phyloP scores from a whole-genome alignment of 2,888 invertebrate species.

The Polyploca ridens region DNA sequence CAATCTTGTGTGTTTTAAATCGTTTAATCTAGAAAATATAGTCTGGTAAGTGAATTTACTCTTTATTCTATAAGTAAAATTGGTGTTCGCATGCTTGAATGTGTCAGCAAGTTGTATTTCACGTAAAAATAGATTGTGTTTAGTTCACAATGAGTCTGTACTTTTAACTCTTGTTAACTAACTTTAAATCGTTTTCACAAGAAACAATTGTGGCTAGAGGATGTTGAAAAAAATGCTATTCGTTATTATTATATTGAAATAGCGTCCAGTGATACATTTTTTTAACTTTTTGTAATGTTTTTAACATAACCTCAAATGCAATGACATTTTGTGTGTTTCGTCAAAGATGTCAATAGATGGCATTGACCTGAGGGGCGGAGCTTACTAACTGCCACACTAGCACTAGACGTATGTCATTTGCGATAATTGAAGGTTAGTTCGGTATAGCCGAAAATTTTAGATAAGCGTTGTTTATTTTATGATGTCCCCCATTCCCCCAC shows the following conservation, averaged over 20 bases:
- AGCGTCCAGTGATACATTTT: slow-evolving; percentile 9
- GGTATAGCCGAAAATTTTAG: slow-evolving; percentile 57
- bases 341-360: slow-evolving; percentile 51
- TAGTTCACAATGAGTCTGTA: slow-evolving; percentile 38
- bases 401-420: slow-evolving; percentile 53
- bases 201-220: not conserved
- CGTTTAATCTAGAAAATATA: slow-evolving; percentile 22
- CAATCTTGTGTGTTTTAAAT: slow-evolving; percentile 41
- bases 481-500: slow-evolving; percentile 33
- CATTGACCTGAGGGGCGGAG: slow-evolving; percentile 54
- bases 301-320: slow-evolving; percentile 60
- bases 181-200: not conserved
- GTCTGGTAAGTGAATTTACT: slow-evolving; percentile 57
- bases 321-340: slow-evolving; percentile 29
- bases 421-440: slow-evolving; percentile 55
- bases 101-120: slow-evolving; percentile 11
- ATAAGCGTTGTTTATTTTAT: slow-evolving; percentile 59
- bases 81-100: not conserved
- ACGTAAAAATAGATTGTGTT: slow-evolving; percentile 21
- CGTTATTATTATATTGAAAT: not conserved
- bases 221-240: not conserved
- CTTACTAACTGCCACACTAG: slow-evolving; percentile 46
- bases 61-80: slow-evolving; percentile 19
- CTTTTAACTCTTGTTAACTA: slow-evolving; percentile 23
- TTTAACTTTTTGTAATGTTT: slow-evolving; percentile 19